These are phyloP conservation scores for Hypomecis punctinalis DNA, from an alignment of 2,888 invertebrate species.

Conservation along the genomic window DNA sequence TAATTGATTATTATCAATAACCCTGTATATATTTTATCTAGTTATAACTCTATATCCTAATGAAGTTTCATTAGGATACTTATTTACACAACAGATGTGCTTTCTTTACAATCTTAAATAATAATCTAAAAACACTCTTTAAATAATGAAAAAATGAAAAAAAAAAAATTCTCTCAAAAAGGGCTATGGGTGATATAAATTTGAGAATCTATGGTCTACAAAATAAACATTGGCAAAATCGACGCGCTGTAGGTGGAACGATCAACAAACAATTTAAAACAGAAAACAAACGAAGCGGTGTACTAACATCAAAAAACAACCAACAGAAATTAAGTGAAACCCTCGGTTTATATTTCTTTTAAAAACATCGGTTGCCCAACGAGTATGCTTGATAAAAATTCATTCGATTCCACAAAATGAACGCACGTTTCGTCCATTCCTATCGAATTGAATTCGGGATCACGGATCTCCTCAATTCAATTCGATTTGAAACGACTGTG, in stretches of 20 bases:
- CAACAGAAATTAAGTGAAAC: neutral
- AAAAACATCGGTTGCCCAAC: slow-evolving; percentile 10
- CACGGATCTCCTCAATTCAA: slow-evolving; percentile 22
- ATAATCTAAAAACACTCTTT: too few relatives aligned
- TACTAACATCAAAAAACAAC: neutral
- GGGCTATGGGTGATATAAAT: too few relatives aligned
- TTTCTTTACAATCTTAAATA: too few relatives aligned
- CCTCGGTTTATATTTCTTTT: slow-evolving; percentile 1
- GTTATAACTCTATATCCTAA: too few relatives aligned
- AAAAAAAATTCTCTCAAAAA: too few relatives aligned
- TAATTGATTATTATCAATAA: too few relatives aligned
- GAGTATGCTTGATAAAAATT: slow-evolving; percentile 28
- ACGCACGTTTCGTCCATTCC: slow-evolving; percentile 29
- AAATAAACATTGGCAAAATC: too few relatives aligned
- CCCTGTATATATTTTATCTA: too few relatives aligned
- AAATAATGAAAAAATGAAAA: too few relatives aligned
- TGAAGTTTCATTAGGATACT: too few relatives aligned
- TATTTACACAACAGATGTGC: too few relatives aligned
- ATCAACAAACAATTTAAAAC: neutral
- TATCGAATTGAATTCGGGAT: slow-evolving; percentile 32
- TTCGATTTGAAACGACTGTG: slow-evolving; percentile 20
- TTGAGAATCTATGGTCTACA: too few relatives aligned
- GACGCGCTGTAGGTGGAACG: neutral
- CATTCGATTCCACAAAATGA: slow-evolving; percentile 30
- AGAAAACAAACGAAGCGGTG: neutral